Percentiles rank a stretch among this genome's conserved stretches.
Conservation (phyloP, 2,888 invertebrate genomes). For the Erebia ligea region DNA sequence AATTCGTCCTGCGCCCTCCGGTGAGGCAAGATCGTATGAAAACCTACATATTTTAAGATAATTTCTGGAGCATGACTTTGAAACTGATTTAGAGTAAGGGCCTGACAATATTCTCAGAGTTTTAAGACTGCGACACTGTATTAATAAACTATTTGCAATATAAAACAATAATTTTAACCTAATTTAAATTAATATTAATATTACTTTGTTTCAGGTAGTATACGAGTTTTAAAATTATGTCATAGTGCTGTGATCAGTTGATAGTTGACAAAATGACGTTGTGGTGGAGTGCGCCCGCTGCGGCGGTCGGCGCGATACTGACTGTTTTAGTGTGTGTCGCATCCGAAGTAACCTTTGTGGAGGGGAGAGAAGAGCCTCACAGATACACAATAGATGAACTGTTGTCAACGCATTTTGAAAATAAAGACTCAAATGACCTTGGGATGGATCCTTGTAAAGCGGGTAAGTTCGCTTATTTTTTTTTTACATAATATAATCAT, state of each 20-base stretch:
- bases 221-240: conserved; percentile 56
- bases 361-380: conserved; percentile 66
- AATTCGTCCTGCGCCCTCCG: no score
- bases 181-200: no score
- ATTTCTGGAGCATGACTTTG: not conserved
- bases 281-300: conserved; percentile 54
- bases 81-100: not conserved
- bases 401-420: conserved; percentile 84
- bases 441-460: conserved; percentile 95
- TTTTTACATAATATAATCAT: no score
- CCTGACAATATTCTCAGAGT: not conserved
- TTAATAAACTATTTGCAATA: no score
- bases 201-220: conserved; percentile 68
- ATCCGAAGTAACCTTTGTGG: conserved; percentile 54
- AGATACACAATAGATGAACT: conserved; percentile 88
- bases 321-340: conserved; percentile 55
- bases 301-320: conserved; percentile 59
- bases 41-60: no score
- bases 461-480: conserved; percentile 81
- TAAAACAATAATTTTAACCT: no score
- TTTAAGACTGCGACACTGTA: no score
- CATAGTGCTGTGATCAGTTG: conserved; percentile 58
- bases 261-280: conserved; percentile 59
- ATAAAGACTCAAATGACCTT: conserved; percentile 88
- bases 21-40: no score